Conservation (phyloP, 2,888 invertebrate species). For the Eristalis arbustorum region DNA sequence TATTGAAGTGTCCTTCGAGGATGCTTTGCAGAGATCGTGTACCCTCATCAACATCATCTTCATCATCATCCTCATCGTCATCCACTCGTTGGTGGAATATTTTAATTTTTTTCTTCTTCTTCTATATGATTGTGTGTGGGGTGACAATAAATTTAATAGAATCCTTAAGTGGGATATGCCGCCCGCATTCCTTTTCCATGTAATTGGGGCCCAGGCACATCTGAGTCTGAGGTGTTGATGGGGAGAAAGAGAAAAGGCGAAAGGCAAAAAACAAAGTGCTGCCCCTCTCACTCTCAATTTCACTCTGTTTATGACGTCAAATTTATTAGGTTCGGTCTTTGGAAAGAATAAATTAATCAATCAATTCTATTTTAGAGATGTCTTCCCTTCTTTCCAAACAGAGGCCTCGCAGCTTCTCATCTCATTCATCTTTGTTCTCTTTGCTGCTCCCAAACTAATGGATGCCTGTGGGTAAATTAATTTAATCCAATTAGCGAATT, state of each 20-base stretch:
- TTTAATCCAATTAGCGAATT: constrained; percentile 59
- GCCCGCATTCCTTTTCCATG: constrained; percentile 53
- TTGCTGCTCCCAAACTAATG: constrained; percentile 19
- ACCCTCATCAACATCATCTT: constrained; percentile 39
- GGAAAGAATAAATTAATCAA: constrained; percentile 64
- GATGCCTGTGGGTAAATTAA: constrained; percentile 52
- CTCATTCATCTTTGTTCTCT: constrained; percentile 21
- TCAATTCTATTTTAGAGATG: constrained; percentile 46
- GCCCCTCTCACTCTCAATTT: constrained; percentile 11
- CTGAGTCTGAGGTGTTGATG: neutral
- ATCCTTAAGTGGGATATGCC: constrained; percentile 54
- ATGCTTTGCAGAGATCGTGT: constrained; percentile 26
- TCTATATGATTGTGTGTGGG: constrained; percentile 16
- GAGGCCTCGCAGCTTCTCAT: neutral
- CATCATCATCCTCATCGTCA: constrained; percentile 18
- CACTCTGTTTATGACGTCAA: constrained; percentile 53
- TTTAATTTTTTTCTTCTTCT: constrained; percentile 31
- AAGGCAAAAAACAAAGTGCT: neutral
- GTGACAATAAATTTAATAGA: constrained; percentile 63
- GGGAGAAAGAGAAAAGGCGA: neutral
- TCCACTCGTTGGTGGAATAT: constrained; percentile 26
- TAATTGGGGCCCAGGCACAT: constrained; percentile 52
- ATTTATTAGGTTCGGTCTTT: constrained; percentile 47
- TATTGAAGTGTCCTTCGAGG: constrained; percentile 51
- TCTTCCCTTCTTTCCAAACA: neutral